Conservation (phyloP, 1,140 invertebrate species). For the Nasonia vitripennis region DNA sequence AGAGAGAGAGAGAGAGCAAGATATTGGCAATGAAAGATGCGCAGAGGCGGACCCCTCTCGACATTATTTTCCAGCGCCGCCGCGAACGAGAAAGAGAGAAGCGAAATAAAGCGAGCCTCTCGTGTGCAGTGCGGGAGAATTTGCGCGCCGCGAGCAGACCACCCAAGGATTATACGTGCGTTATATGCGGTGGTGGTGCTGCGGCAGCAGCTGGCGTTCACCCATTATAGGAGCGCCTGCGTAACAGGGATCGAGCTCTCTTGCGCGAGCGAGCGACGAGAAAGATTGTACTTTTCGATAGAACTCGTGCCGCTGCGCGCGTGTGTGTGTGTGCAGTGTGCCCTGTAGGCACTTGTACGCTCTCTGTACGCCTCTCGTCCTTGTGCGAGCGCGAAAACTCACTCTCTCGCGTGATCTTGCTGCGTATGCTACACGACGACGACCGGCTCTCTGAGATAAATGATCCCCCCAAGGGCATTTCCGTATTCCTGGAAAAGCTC, state of each 20-base stretch:
- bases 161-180: constrained; percentile 9
- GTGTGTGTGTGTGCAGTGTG: neutral
- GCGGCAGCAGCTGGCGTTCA: constrained; percentile 6
- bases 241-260: constrained; percentile 13
- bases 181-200: too few relatives aligned
- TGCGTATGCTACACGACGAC: neutral
- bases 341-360: neutral
- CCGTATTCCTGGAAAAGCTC: neutral
- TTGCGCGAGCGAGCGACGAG: neutral
- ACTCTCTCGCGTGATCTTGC: neutral
- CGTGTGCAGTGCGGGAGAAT: neutral
- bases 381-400: constrained; percentile 21
- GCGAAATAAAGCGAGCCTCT: neutral
- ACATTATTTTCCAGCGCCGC: neutral
- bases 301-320: neutral
- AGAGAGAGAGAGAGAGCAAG: neutral
- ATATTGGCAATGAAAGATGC: neutral
- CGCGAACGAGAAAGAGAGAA: neutral
- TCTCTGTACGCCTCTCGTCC: neutral
- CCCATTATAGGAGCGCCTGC: constrained; percentile 24
- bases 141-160: neutral
- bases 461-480: neutral
- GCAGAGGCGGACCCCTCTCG: neutral
- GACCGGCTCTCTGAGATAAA: neutral
- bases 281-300: constrained; percentile 21